Percentiles rank a stretch among this genome's conserved stretches.
Evolutionary conservation across 2,797 vertebrate species (phyloP).

Genomic region (Parotocinclus haroldoi): DNA sequence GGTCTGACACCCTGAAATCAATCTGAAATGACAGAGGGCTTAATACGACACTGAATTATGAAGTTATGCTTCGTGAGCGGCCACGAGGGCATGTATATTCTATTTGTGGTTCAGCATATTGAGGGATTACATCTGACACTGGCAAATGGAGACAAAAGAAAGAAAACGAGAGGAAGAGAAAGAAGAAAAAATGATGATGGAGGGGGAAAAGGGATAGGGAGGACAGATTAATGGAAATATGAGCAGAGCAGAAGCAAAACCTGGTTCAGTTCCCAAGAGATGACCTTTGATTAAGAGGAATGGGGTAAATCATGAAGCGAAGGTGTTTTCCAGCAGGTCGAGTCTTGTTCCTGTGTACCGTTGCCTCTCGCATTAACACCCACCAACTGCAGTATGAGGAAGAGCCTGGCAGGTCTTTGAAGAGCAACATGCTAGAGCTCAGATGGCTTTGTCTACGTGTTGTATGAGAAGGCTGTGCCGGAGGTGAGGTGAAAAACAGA

Average conservation of each 20-base stretch:
- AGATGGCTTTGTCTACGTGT: not conserved
- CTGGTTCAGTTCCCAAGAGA: slow-evolving; percentile 10
- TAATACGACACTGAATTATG: slow-evolving; percentile 32
- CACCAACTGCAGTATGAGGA: not conserved
- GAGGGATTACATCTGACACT: slow-evolving; percentile 11
- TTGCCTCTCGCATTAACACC: not conserved
- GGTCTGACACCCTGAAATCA: slow-evolving; percentile 11
- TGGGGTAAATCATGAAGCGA: slow-evolving; percentile 13
- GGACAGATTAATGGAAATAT: slow-evolving; percentile 14
- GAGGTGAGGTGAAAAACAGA: not conserved
- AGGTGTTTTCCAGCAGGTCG: slow-evolving; percentile 21
- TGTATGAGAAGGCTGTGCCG: not conserved
- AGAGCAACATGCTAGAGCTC: not conserved
- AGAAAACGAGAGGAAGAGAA: slow-evolving; percentile 3
- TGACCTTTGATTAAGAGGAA: slow-evolving; percentile 36
- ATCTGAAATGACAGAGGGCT: slow-evolving; percentile 13
- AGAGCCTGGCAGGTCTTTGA: not conserved
- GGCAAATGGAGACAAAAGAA: slow-evolving; percentile 1
- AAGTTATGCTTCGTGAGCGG: slow-evolving; percentile 30
- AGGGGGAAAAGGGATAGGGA: not conserved
- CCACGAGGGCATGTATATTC: slow-evolving; percentile 12
- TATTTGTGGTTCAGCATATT: slow-evolving; percentile 4
- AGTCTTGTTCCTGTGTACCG: slow-evolving; percentile 12
- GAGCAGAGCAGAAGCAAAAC: not conserved
- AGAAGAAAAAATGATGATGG: not conserved